A percentile compares a stretch with the other conserved stretches of the same genome.
These are phyloP conservation scores for Pimephales promelas DNA, from an alignment of 2,113 vertebrate species.

Conservation along the genomic window DNA sequence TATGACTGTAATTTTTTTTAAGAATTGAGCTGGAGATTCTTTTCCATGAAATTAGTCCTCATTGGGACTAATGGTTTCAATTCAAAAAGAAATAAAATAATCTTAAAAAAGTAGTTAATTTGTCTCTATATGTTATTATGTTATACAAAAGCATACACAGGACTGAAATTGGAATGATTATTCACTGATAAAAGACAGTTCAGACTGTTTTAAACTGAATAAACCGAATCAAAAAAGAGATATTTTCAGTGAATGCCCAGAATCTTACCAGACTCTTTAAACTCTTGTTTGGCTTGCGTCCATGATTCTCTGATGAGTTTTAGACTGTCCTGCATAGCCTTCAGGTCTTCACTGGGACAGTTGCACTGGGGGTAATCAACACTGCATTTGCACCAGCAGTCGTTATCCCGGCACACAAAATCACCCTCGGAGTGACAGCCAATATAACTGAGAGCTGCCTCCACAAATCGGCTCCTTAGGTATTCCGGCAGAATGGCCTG, in stretches of 20 bases:
- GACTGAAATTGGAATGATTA: background rate
- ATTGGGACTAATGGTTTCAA: background rate
- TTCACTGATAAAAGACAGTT: background rate
- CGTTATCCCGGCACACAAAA: constrained; percentile 78
- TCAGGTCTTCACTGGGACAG: constrained; percentile 77
- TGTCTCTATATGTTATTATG: background rate
- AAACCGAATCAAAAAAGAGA: background rate
- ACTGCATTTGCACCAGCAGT: constrained; percentile 82
- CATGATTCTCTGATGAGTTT: constrained; percentile 74
- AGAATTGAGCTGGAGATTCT: background rate
- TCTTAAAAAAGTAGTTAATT: background rate
- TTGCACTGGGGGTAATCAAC: constrained; percentile 76
- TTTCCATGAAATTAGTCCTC: background rate
- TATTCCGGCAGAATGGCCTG: constrained; percentile 79
- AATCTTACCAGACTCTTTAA: constrained; percentile 78
- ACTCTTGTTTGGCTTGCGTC: constrained; percentile 75
- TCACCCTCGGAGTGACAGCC: constrained; percentile 81
- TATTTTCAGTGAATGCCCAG: background rate
- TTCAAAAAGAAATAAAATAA: background rate
- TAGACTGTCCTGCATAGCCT: constrained; percentile 77
- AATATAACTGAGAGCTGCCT: constrained; percentile 82
- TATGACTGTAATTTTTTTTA: background rate
- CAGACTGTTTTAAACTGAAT: background rate
- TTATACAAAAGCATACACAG: background rate
- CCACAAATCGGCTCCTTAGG: constrained; percentile 76